Evolutionary conservation across 2,888 invertebrate species (phyloP), one percentile per base, ranked within the genome.

Genomic region (Heliconius erato): DNA sequence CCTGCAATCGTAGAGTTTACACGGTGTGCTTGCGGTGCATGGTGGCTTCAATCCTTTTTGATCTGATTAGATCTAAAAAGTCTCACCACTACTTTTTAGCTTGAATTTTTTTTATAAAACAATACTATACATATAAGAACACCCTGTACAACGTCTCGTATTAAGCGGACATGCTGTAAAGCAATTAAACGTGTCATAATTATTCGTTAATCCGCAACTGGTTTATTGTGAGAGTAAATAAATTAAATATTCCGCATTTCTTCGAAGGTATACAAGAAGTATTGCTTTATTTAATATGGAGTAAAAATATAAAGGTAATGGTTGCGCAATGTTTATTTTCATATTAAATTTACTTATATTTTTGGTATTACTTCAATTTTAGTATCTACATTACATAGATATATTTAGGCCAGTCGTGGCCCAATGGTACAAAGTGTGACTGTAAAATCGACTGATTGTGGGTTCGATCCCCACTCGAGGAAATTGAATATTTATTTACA

Each of bases 231-330:
- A 63, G 71, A 76, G 76, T 63, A 11, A 74, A 72, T 83, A 59
- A 74, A 76, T 74, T 71, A 82, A 74, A 82, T 82, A 83, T 49
- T 74, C 35, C 54, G 68, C 59, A 83, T 80, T 80, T 78, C 74
- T 83, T 74, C 76, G 44, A 67, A 74, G 59, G 65, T 79, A 59
- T 49, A n/a, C 32, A 78, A 32, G 26, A n/a, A 44, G 77, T 54
- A 80, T 44, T 67, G 40, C 35, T 77, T 44, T 79, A 65, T 72
- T 49, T 67, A 54, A 28, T 74, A 54, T 77, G 59, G 44, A 54
- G 71, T 26, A 74, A 40, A 79, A 35, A 11, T 28, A 26, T 54
- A 54, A 49, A 49, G 44, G 2, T 49, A 49, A 0, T 49, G 14
- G 44, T 49, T 49, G 14, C 14, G 2, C 12, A 49, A 49, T 4